Base-by-base conservation (phyloP, 2,888 invertebrate species). In the Drosophila buzzatii region DNA sequence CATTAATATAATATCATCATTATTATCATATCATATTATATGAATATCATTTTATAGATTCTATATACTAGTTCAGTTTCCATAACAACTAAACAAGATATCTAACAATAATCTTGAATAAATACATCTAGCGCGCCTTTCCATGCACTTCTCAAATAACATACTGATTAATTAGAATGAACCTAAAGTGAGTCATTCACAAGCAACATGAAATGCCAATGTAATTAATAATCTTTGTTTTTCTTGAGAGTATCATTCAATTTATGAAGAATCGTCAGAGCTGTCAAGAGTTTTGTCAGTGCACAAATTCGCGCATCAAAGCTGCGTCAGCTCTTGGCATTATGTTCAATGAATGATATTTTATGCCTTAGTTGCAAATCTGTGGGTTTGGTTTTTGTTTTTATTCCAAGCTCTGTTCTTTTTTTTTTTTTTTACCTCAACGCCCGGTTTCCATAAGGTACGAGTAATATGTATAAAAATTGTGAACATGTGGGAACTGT, bases 401-500 rank as follows among this genome's bases (percentile, higher is more conserved):
- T 35, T 20, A 51, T 51, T 33, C 49, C 49, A 18, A 33, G 18
- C 4, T 20, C 33, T 47, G 16, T 8, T 27, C 20, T 47, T 16
- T 27, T 12, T 16, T 49, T 37, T 67, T 52, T 42, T 65, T 66
- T 14, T 18, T 49, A 69, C 68, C 71, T 64, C 61, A 63, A 67
- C 51, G 71, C 66, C 66, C 65, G 75, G 63, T 59, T 76, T 70
- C 71, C 85, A 87, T 85, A 87, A 62, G 69, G 79, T 74, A 67
- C 79, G 66, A 74, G 68, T 77, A 88, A 85, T 85, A 72, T 77
- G 83, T 83, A 78, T 82, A 82, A 89, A 88, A 90, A 82, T 87
- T 88, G 90, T 86, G 86, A 90, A 86, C 91, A 91, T 90, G 91
- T 90, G 90, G 90, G 90, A 90, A 90, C 83, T 79, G 47, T 39